Evolutionary conservation across 1,140 invertebrate species (phyloP), one percentile per base, ranked within the genome.

Genomic region (Pachypeltis micranthus): DNA sequence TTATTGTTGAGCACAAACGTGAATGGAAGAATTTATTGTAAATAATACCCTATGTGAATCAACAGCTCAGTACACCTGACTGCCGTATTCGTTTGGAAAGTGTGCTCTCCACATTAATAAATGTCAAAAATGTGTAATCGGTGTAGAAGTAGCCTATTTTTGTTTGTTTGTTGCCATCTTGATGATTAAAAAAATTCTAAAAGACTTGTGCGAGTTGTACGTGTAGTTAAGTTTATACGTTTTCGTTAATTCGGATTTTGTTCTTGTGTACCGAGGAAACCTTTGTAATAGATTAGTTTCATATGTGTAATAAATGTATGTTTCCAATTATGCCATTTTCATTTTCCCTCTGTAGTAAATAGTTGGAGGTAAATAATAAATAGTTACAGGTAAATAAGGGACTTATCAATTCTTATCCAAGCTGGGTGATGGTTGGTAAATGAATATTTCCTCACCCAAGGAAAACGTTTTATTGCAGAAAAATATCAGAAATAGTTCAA

Each of bases 1-100:
- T 29, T 59, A 29, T 59, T 27, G 27, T 57, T 57, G n/a, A 59
- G 57, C 57, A 59, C 57, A 31, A 59, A n/a, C n/a, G 29, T 14
- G 21, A 51, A 14, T 16, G 21, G 23, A 51, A 4, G 19, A 51
- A 21, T 16, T 16, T 21, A 16, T 51, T 51, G 47, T 51, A 51
- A 14, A 51, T 51, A 51, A 4, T 51, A 51, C 12, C 23, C 3
- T 51, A 51, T 4, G 10, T 51, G 47, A 51, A 51, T 21, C 47
- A 51, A 10, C 23, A 21, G 12, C 4, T 51, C 4, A 51, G 47
- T 21, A 51, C 47, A 51, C 47, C 21, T 51, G 47, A 51, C 47
- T 51, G 47, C 47, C 12, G 47, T 51, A 51, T 51, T 51, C 47
- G 4, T 51, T 51, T 10, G 12, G 10, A 21, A 51, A 4, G 47